phyloP scores from a whole-genome alignment of 2,888 invertebrate genomes.

The Plebejus argus region DNA sequence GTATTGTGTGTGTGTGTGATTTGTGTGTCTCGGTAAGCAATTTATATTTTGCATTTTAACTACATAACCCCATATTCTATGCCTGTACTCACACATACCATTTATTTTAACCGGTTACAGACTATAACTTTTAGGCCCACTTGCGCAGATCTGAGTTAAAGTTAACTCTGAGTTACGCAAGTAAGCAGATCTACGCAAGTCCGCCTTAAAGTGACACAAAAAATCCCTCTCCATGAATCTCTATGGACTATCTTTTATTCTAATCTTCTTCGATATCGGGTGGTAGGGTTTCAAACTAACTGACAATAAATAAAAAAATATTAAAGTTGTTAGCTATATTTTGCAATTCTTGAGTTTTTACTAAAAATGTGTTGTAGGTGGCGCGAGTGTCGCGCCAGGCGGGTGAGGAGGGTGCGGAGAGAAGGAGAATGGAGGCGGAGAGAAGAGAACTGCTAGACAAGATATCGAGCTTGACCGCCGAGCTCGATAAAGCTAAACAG shows the following conservation, averaged over 20 bases:
- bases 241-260: neutral
- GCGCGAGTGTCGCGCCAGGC: constrained; percentile 91
- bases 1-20: neutral
- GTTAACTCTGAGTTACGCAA: too few relatives aligned
- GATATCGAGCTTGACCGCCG: constrained; percentile 82
- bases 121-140: neutral
- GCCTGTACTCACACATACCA: neutral
- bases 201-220: too few relatives aligned
- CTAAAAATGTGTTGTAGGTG: constrained; percentile 68
- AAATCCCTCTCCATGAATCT: too few relatives aligned
- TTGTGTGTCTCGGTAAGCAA: constrained; percentile 14
- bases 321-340: neutral
- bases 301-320: neutral
- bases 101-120: neutral
- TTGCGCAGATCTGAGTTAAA: too few relatives aligned
- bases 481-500: constrained; percentile 84
- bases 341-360: neutral
- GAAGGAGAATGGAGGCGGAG: constrained; percentile 86
- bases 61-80: neutral
- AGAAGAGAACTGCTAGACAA: constrained; percentile 84
- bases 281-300: neutral
- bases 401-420: constrained; percentile 91
- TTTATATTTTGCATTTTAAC: neutral
- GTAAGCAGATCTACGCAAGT: too few relatives aligned
- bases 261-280: neutral